Conservation (phyloP, 2,888 invertebrate genomes). For the Amblyjoppa proteus region DNA sequence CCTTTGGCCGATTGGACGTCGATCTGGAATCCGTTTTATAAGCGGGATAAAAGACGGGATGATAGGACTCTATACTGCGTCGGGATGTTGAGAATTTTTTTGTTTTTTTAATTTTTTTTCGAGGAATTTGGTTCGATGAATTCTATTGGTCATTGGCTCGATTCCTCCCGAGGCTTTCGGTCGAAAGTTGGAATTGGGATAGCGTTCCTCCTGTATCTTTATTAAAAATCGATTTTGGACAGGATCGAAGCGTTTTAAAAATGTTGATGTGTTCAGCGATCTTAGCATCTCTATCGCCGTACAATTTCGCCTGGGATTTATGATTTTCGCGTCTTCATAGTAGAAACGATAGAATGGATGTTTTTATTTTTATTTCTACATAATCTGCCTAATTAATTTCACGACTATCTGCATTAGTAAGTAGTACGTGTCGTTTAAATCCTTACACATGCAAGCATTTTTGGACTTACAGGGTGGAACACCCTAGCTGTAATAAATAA, state of each 20-base stretch:
- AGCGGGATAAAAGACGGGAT: background rate
- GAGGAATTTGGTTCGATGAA: background rate
- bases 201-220: background rate
- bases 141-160: background rate
- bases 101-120: background rate
- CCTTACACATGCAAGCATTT: no score
- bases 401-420: no score
- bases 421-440: no score
- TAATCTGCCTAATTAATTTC: no score
- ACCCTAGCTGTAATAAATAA: no score
- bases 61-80: constrained; percentile 3
- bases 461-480: no score
- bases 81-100: background rate
- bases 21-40: background rate
- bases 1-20: background rate
- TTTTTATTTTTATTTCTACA: no score
- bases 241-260: background rate
- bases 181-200: background rate
- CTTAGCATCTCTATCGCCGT: background rate
- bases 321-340: background rate
- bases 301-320: background rate
- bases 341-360: background rate
- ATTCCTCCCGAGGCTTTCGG: background rate
- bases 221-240: background rate
- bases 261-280: no score